Percentiles rank a stretch among this genome's conserved stretches.
phyloP scores from a whole-genome alignment of 2,888 invertebrate species.

The Trichacis sp. region DNA sequence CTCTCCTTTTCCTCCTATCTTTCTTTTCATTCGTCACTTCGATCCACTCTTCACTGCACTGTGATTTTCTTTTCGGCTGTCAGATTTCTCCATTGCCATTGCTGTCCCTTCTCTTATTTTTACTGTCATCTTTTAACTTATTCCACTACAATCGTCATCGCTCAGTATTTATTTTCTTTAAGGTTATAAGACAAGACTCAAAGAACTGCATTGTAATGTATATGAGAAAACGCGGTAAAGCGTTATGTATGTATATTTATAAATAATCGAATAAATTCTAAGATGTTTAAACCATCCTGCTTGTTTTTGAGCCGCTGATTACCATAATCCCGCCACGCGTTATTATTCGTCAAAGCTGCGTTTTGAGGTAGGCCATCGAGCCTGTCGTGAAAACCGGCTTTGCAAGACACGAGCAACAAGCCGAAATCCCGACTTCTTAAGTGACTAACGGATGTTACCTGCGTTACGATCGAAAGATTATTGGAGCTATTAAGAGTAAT shows the following conservation, averaged over 20 bases:
- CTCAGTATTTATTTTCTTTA: conserved; percentile 54
- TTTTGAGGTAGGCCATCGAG: not conserved
- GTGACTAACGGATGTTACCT: conserved; percentile 19
- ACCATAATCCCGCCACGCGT: not conserved
- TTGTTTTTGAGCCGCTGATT: conserved; percentile 11
- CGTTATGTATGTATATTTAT: conserved; percentile 59
- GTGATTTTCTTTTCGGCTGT: conserved; percentile 43
- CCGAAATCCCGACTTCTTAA: not conserved
- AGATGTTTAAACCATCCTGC: conserved; percentile 48
- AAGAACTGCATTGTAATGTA: conserved; percentile 44
- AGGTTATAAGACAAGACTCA: conserved; percentile 39
- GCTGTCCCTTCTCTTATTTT: conserved; percentile 6
- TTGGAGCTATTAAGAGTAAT: conserved; percentile 33
- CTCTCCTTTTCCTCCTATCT: conserved; percentile 21
- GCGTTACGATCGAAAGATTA: conserved; percentile 49
- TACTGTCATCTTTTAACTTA: conserved; percentile 15
- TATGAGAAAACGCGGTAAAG: conserved; percentile 24
- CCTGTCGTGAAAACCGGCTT: not conserved
- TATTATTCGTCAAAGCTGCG: not conserved
- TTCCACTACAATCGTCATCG: conserved; percentile 36
- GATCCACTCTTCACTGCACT: conserved; percentile 38
- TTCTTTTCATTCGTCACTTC: conserved; percentile 24
- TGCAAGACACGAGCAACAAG: not conserved
- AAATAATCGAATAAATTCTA: conserved; percentile 60
- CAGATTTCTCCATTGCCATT: conserved; percentile 7